A percentile compares a stretch with the other conserved stretches of the same genome.
phyloP scores from a whole-genome alignment of 2,888 invertebrate species.

The Notocelia uddmanniana region DNA sequence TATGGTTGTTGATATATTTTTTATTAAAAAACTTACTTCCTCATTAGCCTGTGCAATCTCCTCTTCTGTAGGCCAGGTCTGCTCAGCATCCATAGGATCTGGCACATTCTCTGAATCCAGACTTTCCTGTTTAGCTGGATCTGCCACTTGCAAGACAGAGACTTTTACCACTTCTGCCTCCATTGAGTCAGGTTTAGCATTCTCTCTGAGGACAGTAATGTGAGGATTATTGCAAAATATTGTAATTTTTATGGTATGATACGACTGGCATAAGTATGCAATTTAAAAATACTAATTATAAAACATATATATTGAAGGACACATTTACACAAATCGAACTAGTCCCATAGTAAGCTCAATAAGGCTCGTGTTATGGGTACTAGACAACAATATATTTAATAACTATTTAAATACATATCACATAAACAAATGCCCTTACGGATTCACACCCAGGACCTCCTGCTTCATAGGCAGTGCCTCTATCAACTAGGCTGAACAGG shows the following conservation, averaged over 20 bases:
- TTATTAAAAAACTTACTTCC: conserved; percentile 62
- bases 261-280: too few relatives aligned
- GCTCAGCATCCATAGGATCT: conserved; percentile 97
- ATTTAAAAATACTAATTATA: too few relatives aligned
- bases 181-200: conserved; percentile 75
- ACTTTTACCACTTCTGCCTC: conserved; percentile 69
- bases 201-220: conserved; percentile 58
- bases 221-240: not conserved
- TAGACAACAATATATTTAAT: too few relatives aligned
- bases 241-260: not conserved
- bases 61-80: conserved; percentile 98
- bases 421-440: too few relatives aligned
- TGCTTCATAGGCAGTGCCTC: too few relatives aligned
- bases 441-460: too few relatives aligned
- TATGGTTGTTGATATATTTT: not conserved
- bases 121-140: conserved; percentile 90
- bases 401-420: too few relatives aligned
- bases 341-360: too few relatives aligned
- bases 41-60: conserved; percentile 91
- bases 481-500: too few relatives aligned
- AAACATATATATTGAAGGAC: too few relatives aligned
- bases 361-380: too few relatives aligned
- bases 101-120: conserved; percentile 92
- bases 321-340: too few relatives aligned
- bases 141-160: conserved; percentile 85